Evolutionary conservation across 2,797 vertebrate genomes (phyloP).

Genomic region (Geotrypetes seraphini): DNA sequence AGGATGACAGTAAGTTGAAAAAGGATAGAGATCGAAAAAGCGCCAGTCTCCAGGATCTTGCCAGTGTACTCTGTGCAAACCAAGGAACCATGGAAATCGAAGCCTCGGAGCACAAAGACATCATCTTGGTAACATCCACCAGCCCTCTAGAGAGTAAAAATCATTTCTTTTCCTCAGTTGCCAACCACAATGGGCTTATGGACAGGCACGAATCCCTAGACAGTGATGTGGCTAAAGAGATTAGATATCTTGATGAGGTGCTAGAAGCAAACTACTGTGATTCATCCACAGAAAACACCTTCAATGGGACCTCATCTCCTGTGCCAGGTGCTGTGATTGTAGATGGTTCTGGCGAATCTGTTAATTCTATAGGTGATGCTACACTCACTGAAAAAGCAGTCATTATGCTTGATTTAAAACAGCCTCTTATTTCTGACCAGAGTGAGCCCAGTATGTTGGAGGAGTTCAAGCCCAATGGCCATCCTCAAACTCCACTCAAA

Average conservation of each 20-base stretch:
- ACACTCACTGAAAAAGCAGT: conserved; percentile 35
- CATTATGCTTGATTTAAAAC: conserved; percentile 34
- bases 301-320: conserved; percentile 65
- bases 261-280: conserved; percentile 80
- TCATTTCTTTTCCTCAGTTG: conserved; percentile 53
- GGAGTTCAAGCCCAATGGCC: conserved; percentile 44
- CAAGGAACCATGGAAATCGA: conserved; percentile 81
- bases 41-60: conserved; percentile 72
- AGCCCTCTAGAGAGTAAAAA: conserved; percentile 49
- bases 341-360: conserved; percentile 45
- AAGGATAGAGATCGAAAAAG: conserved; percentile 63
- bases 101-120: conserved; percentile 59
- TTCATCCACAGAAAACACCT: conserved; percentile 60
- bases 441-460: conserved; percentile 15
- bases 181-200: conserved; percentile 58
- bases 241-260: conserved; percentile 87
- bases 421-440: conserved; percentile 35
- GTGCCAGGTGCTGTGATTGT: conserved; percentile 38
- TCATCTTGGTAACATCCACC: conserved; percentile 39
- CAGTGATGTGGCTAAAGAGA: conserved; percentile 83
- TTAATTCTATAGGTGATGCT: conserved; percentile 34
- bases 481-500: conserved; percentile 19
- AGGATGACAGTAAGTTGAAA: conserved; percentile 77
- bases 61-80: conserved; percentile 57
- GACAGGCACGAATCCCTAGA: conserved; percentile 68